Percentiles rank a stretch among this genome's conserved stretches.
Evolutionary conservation across 2,888 invertebrate genomes (phyloP).

Genomic region (Amphiduros pacificus): DNA sequence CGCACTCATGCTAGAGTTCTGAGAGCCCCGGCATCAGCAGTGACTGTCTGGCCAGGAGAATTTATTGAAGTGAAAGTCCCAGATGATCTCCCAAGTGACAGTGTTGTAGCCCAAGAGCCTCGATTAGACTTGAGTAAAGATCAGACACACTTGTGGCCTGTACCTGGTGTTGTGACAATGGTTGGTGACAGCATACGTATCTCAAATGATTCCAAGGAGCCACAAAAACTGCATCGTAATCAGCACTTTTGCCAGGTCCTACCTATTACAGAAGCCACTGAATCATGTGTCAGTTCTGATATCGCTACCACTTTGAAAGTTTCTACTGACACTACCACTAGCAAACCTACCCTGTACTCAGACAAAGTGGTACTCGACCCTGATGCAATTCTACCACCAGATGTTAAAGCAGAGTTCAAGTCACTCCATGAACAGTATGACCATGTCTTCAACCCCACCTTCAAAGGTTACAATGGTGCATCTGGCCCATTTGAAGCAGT

Average conservation of each 20-base stretch:
- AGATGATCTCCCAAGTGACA: background rate
- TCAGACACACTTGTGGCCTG: no score
- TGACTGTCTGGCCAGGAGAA: background rate
- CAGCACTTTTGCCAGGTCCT: no score
- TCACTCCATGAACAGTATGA: background rate
- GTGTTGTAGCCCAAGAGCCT: background rate
- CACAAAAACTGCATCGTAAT: no score
- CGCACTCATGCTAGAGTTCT: background rate
- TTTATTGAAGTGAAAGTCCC: background rate
- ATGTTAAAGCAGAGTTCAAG: background rate
- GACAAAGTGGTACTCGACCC: conserved; percentile 20
- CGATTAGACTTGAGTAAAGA: no score
- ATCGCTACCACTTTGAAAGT: no score
- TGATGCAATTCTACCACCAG: conserved; percentile 12
- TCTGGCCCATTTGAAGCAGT: background rate
- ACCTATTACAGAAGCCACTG: no score
- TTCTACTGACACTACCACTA: no score
- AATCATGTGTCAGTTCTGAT: no score
- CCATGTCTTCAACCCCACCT: background rate
- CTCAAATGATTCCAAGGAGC: no score
- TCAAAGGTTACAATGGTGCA: conserved; percentile 5
- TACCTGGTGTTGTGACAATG: no score
- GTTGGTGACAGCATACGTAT: no score
- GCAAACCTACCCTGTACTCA: no score
- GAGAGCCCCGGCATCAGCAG: background rate